Evolutionary conservation across 2,888 invertebrate genomes (phyloP), one percentile per base, ranked within the genome.

Genomic region (Clitarchus hookeri): DNA sequence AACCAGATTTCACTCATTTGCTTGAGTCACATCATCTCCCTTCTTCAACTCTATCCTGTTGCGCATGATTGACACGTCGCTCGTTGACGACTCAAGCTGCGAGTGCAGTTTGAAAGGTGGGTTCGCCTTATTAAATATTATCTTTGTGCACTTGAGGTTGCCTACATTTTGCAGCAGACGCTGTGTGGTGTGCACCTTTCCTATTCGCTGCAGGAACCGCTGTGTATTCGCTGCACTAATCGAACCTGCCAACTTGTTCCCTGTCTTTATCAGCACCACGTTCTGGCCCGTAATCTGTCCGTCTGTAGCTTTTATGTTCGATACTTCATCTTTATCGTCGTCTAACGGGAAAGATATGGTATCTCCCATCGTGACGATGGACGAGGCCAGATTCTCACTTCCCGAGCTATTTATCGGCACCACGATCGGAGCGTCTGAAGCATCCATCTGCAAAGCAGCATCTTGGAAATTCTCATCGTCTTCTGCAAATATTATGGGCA

Each of bases 401-500:
- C 48, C 83, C 11, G 84, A 44, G 44, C 82, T 26, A n/a, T 84
- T 84, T 23, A 87, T 85, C 6, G 87, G 87, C 25, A 87, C 82
- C 25, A 87, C 87, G 54, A 85, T 87, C 25, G 87, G 85, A 4
- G 87, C 79, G 26, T 79, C 82, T 0, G 82, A 48, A 19, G 84
- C 44, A 23, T 86, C 86, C 44, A 82, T 26, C 54, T 85, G 84
- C 65, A 83, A 6, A 54, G 84, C 84, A 44, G 48, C 11, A 44
- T 54, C 84, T 27, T 27, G 26, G 25, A 85, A 25, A 23, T 85
- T 77, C 48, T 87, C 87, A 27, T 88, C 87, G 79, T 90, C 89
- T 84, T 89, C 89, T 78, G 89, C 90, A 87, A 90, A 89, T 11
- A 90, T 90, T 36, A 90, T 89, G n/a, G 90, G 90, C 87, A 90